Evolutionary conservation across 2,113 vertebrate species (phyloP), one percentile per base, ranked within the genome.

Genomic region (Oriolus oriolus): DNA sequence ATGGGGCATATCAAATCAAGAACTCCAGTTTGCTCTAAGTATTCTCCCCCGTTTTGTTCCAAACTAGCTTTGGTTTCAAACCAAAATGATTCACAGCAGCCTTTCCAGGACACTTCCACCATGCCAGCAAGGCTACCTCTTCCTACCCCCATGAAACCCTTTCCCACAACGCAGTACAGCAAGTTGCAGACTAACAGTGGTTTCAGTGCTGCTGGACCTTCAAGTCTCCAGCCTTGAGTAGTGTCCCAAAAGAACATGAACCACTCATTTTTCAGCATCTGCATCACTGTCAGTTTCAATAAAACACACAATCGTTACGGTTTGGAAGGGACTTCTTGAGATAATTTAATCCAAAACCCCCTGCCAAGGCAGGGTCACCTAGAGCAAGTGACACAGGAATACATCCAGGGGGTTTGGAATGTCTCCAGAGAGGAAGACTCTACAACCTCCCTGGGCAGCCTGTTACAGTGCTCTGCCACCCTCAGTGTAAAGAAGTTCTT

Each of bases 111-210:
- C 2, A 44, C 28, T 56, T 52, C n/a, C 30, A 27, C 49, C 3
- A 4, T 5, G 6, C 20, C 70, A 54, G n/a, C 23, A 42, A 13
- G 7, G 33, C 37, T 35, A 60, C 16, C 24, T 41, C 41, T 24
- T 65, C 30, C 57, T 18, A 54, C 1, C 7, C 7, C 6, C 0
- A 4, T 1, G 23, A 81, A 81, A 52, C 33, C 21, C 50, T 14
- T 14, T 49, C 27, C 37, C 0, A 10, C 33, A 8, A 13, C 0
- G 1, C 47, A 3, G 24, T 10, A 27, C 13, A 11, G 33, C 1
- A 6, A 31, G 19, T 30, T 76, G 49, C 22, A 28, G 61, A 20
- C 6, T 11, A 37, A 23, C 2, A 15, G 4, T 3, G 12, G 22
- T 57, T 53, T 53, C 60, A 22, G 37, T 2, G 60, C 81, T 37